Evolutionary conservation across 2,888 invertebrate genomes (phyloP).

Genomic region (Drosophila siamana): DNA sequence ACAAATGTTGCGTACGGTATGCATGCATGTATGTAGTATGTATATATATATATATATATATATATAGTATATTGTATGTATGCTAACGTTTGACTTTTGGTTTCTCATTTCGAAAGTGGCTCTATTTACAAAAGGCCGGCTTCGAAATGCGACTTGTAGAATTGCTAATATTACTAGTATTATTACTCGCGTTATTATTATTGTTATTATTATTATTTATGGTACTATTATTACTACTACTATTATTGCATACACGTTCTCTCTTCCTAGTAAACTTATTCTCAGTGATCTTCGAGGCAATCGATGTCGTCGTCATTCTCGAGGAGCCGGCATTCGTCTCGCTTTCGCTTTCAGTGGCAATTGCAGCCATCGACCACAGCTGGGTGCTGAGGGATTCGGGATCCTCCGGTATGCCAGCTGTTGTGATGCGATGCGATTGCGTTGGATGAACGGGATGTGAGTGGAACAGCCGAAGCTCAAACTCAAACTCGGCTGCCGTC

Average conservation of each 20-base stretch:
- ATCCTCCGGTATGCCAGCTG: conserved; percentile 72
- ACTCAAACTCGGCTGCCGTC: neutral
- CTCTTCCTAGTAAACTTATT: conserved; percentile 85
- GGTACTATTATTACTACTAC: conserved; percentile 81
- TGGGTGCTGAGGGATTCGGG: conserved; percentile 55
- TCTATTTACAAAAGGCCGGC: conserved; percentile 81
- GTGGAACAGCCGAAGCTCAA: neutral
- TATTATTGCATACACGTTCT: conserved; percentile 84
- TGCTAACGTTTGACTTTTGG: conserved; percentile 76
- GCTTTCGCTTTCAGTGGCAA: conserved; percentile 37
- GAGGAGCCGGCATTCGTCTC: conserved; percentile 31
- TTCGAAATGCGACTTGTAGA: conserved; percentile 83
- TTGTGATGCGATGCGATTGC: conserved; percentile 41
- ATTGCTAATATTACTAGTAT: conserved; percentile 78
- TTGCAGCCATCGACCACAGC: conserved; percentile 17
- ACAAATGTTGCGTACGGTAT: too few species aligned
- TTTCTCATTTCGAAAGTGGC: conserved; percentile 82
- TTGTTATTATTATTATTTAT: conserved; percentile 50
- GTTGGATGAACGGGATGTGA: conserved; percentile 2
- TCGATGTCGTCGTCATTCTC: conserved; percentile 33
- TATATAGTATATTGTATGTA: conserved; percentile 29
- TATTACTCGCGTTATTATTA: conserved; percentile 64
- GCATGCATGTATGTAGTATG: conserved; percentile 8
- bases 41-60: conserved; percentile 24
- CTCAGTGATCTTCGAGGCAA: conserved; percentile 75